Base-by-base conservation (phyloP, 2,888 invertebrate genomes). In the Lymantria monacha region DNA sequence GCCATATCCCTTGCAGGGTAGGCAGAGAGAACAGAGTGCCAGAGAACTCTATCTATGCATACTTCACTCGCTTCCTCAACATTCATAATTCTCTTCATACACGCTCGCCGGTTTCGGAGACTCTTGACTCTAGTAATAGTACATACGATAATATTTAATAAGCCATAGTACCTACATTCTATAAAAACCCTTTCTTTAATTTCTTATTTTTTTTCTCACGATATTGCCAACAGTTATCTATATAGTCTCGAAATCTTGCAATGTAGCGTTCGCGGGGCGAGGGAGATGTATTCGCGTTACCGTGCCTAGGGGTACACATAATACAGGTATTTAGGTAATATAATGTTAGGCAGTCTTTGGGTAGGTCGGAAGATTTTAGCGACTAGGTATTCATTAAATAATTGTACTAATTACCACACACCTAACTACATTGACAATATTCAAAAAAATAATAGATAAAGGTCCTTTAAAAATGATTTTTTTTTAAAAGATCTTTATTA, bases 351-450 rank as follows among this genome's bases (percentile, higher is more conserved):
- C 91, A 92, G 91, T 92, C 91, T 91, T 92, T 91, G 89, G 91
- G 85, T 88, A 91, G 91, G 91, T 91, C 90, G 91, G 91, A 88
- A 91, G 90, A 88, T 87, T 84, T 81, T 74, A 90, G 88, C 90
- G 79, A 82, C 89, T 91, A 89, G 64, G 76, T 74, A 81, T 63
- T 66, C 65, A 63, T 55, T 76, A 69, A 69, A 75, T 75, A 77
- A 76, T 78, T 79, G 74, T 74, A 72, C 83, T 80, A 79, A 61
- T 66, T 68, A 69, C 68, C 69, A 74, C 80, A 81, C 78, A 75
- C 74, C 76, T 83, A 83, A 77, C 70, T 74, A 75, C 70, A 70
- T 70, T 74, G 72, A 79, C 74, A 62, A 76, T 74, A 79, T 70
- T 66, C 72, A 74, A 71, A 74, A 69, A 73, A 63, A 62, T 58